phyloP scores from a whole-genome alignment of 2,797 vertebrate species.

The Tokudaia tokunoshimensis region DNA sequence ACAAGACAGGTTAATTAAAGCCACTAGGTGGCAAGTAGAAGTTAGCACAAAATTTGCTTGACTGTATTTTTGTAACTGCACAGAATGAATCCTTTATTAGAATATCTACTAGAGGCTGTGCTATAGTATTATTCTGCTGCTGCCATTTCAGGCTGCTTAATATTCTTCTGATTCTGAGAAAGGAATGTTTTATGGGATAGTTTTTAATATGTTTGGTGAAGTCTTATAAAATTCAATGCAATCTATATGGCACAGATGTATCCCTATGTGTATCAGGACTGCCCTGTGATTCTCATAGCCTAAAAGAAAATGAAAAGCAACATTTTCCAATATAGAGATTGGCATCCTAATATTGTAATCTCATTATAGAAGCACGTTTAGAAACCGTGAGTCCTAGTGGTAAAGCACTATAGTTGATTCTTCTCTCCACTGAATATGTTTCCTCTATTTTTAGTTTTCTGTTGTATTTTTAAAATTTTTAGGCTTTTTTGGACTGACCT shows the following conservation, averaged over 20 bases:
- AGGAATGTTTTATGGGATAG: neutral
- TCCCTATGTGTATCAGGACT: neutral
- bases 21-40: constrained; percentile 44
- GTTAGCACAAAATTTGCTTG: constrained; percentile 67
- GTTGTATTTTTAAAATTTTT: neutral
- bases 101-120: neutral
- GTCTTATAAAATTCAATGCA: neutral
- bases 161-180: neutral
- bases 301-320: constrained; percentile 7
- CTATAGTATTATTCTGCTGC: constrained; percentile 21
- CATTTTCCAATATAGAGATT: neutral
- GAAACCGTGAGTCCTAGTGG: neutral
- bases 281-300: neutral
- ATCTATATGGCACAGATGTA: neutral
- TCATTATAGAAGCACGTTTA: neutral
- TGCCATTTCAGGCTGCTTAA: constrained; percentile 51
- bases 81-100: constrained; percentile 50
- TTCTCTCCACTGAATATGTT: neutral
- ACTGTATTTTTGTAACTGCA: constrained; percentile 57
- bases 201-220: constrained; percentile 37
- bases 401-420: neutral
- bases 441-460: constrained; percentile 35
- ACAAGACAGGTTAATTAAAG: constrained; percentile 78
- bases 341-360: neutral
- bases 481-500: neutral